phyloP scores from a whole-genome alignment of 1,140 invertebrate species.

The Aphelenchoides besseyi region DNA sequence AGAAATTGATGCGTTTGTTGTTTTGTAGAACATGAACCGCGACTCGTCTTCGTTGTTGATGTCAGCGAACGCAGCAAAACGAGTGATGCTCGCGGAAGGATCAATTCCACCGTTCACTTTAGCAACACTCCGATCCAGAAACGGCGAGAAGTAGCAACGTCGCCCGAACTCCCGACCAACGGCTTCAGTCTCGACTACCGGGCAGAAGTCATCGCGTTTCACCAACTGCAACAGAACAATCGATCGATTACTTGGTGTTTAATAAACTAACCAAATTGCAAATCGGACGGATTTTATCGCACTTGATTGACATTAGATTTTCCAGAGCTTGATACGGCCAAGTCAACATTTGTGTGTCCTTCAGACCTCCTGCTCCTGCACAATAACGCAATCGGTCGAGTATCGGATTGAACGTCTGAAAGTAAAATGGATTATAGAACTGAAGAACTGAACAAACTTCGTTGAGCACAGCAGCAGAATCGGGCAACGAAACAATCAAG shows the following conservation, averaged over 20 bases:
- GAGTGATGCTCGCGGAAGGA: conserved; percentile 23
- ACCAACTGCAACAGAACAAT: neutral
- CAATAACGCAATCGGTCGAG: neutral
- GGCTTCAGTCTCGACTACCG: conserved; percentile 70
- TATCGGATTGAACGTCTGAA: neutral
- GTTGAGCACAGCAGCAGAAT: neutral
- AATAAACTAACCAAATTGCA: conserved; percentile 28
- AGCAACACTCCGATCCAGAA: conserved; percentile 77
- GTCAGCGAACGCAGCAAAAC: conserved; percentile 2
- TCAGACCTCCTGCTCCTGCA: neutral
- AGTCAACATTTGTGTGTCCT: neutral
- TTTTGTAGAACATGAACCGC: conserved; percentile 26
- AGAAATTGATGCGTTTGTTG: conserved; percentile 16
- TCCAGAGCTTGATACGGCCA: conserved; percentile 17
- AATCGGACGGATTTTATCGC: conserved; percentile 31
- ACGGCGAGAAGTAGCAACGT: conserved; percentile 81
- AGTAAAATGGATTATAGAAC: neutral
- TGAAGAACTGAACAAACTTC: neutral
- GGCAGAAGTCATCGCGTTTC: conserved; percentile 73
- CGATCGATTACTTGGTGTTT: neutral
- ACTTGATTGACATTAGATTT: conserved; percentile 28
- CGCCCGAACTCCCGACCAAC: conserved; percentile 77
- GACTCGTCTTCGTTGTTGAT: conserved; percentile 27
- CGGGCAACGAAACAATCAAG: neutral
- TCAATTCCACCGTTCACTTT: conserved; percentile 67